Evolutionary conservation across 2,888 invertebrate species (phyloP).

Genomic region (Eristalis arbustorum): DNA sequence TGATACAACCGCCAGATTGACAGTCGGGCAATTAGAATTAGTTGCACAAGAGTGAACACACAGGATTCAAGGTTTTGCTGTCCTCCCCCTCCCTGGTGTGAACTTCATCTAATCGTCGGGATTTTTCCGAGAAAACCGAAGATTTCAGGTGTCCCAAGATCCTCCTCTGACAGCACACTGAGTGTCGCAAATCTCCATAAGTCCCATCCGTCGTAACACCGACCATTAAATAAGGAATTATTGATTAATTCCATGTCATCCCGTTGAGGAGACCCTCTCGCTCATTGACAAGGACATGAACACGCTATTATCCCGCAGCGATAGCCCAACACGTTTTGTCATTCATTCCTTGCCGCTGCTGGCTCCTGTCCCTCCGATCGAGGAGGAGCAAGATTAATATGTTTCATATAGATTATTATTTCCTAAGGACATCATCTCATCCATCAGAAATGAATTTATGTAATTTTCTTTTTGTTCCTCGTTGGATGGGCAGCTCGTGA

Average conservation of each 20-base stretch:
- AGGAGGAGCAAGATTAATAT: conserved; percentile 25
- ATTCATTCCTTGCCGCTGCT: neutral
- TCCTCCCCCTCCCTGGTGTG: too few relatives aligned
- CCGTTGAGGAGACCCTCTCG: neutral
- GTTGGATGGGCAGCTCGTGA: neutral
- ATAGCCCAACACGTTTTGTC: conserved; percentile 13
- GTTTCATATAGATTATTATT: conserved; percentile 29
- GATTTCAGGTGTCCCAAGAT: too few relatives aligned
- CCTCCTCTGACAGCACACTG: neutral
- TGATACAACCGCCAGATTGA: neutral
- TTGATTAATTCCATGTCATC: neutral
- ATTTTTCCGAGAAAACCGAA: too few relatives aligned
- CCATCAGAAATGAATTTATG: conserved; percentile 20
- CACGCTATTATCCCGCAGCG: neutral
- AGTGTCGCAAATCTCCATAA: neutral
- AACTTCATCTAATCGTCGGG: too few relatives aligned
- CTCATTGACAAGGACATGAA: neutral
- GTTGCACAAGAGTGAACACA: neutral
- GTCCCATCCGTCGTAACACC: neutral
- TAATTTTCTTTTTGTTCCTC: neutral
- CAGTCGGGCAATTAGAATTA: neutral
- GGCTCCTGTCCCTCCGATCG: neutral
- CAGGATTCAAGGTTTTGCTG: neutral
- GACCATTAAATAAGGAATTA: neutral
- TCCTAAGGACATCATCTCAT: conserved; percentile 24